These are phyloP conservation scores for Nesidiocoris tenuis DNA, from an alignment of 2,888 invertebrate genomes.

Conservation along the genomic window DNA sequence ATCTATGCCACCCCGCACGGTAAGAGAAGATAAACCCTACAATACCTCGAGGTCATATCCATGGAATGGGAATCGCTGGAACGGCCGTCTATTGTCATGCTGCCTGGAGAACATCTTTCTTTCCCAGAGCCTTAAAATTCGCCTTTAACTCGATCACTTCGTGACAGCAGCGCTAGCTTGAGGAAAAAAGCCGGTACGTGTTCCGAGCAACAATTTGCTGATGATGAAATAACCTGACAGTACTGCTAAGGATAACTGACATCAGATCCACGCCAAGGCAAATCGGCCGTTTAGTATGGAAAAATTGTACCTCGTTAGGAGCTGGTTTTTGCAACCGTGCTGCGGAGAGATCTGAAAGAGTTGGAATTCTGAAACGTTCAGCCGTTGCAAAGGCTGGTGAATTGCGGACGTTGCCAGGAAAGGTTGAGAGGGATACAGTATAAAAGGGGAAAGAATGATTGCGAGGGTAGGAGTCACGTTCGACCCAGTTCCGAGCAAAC, in stretches of 20 bases:
- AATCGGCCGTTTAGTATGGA: background rate
- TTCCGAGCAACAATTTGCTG: background rate
- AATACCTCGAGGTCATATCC: no score
- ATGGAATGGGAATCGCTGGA: no score
- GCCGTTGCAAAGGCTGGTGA: background rate
- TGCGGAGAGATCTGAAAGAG: background rate
- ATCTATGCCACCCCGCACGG: no score
- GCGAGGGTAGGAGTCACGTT: constrained; percentile 38
- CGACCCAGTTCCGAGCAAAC: constrained; percentile 42
- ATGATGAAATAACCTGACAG: background rate
- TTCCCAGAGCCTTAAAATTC: background rate
- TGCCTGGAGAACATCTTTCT: no score
- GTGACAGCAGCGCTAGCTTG: no score
- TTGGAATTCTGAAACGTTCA: background rate
- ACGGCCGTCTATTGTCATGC: no score
- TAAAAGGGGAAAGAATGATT: constrained; percentile 35
- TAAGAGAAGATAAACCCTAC: no score
- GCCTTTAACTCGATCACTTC: background rate
- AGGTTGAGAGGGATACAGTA: background rate
- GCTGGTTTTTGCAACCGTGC: background rate
- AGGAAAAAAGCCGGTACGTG: no score
- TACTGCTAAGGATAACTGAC: background rate
- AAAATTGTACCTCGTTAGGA: background rate
- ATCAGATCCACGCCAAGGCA: background rate
- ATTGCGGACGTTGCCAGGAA: background rate